A percentile compares a stretch with the other conserved stretches of the same genome.
Conservation (phyloP, 2,888 invertebrate genomes). For the Acrobeloides nanus region DNA sequence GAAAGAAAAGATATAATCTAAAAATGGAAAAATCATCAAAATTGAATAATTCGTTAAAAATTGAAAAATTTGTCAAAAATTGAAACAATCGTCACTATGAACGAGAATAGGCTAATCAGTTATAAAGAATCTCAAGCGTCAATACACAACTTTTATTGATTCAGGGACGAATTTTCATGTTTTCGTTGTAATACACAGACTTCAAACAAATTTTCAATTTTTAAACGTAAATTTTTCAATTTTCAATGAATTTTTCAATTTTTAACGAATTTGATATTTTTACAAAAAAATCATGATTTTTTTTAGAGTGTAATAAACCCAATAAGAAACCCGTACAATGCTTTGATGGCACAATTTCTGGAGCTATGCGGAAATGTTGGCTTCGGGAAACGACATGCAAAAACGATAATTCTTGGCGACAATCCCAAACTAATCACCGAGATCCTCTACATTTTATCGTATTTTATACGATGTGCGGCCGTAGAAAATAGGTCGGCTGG, state of each 20-base stretch:
- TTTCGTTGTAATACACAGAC: no score
- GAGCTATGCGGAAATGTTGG: constrained; percentile 64
- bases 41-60: no score
- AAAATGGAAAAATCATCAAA: no score
- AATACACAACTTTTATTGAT: no score
- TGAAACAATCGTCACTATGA: no score
- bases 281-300: not conserved
- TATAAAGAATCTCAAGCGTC: no score
- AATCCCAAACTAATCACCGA: constrained; percentile 67
- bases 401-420: constrained; percentile 67
- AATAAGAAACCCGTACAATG: constrained; percentile 67
- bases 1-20: no score
- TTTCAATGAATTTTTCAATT: not conserved
- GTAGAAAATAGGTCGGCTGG: constrained; percentile 21
- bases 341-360: constrained; percentile 79
- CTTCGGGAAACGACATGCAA: constrained; percentile 69
- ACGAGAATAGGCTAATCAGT: no score
- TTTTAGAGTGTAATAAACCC: constrained; percentile 22
- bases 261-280: constrained; percentile 1
- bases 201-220: no score
- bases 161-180: no score
- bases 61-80: no score
- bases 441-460: constrained; percentile 72
- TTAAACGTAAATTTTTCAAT: no score
- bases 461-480: constrained; percentile 70